Conservation (phyloP, 92 coral and sea anemone species). For the Nematostella vectensis region DNA sequence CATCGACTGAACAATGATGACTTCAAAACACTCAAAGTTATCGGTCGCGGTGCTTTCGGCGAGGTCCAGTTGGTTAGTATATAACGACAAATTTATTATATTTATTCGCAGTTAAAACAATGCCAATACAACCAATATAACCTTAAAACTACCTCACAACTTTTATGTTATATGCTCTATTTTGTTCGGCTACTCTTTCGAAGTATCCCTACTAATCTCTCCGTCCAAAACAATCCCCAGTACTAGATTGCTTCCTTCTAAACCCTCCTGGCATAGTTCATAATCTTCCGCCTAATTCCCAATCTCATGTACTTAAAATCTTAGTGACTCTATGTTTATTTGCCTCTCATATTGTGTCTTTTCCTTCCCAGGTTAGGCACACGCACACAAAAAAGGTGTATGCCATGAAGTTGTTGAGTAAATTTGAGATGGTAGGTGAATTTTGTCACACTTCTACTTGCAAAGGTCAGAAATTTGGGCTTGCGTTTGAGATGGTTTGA, state of each 20-base stretch:
- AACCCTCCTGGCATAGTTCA: no score
- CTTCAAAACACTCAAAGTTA: slow-evolving; percentile 85
- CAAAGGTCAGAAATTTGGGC: slow-evolving; percentile 34
- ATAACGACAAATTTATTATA: not conserved
- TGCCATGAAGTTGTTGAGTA: slow-evolving; percentile 96
- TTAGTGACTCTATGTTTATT: not conserved
- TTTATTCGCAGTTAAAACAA: slow-evolving; percentile 10
- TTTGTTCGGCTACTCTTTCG: no score
- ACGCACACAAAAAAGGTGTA: slow-evolving; percentile 64
- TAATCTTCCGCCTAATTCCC: not conserved
- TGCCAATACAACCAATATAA: no score
- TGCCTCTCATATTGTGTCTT: not conserved
- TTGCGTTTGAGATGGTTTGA: no score
- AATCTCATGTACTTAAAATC: not conserved
- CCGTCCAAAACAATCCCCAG: no score
- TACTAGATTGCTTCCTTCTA: no score
- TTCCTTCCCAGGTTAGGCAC: slow-evolving; percentile 70
- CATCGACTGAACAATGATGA: slow-evolving; percentile 80
- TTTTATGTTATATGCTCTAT: no score
- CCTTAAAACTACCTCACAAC: no score
- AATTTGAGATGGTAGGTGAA: slow-evolving; percentile 94
- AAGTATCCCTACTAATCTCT: no score
- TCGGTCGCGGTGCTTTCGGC: slow-evolving; percentile 98
- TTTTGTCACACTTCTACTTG: not conserved
- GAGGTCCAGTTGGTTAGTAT: slow-evolving; percentile 95